phyloP scores from a whole-genome alignment of 2,888 invertebrate genomes.

The Pollenia griseotomentosa region DNA sequence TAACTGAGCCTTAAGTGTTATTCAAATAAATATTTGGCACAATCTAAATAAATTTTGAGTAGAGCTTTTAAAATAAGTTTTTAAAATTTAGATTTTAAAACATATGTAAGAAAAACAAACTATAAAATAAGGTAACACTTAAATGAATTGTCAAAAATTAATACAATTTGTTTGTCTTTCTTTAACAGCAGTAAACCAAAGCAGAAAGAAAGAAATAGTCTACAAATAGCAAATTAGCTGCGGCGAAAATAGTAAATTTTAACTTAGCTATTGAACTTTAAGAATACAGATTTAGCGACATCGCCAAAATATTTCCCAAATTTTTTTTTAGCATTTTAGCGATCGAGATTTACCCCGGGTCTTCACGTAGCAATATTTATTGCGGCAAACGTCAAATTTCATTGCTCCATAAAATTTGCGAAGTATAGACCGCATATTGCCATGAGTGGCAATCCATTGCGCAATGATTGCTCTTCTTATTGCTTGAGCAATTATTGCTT shows the following conservation, averaged over 20 bases:
- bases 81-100: no score
- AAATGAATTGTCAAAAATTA: not conserved
- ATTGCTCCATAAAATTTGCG: no score
- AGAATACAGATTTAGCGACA: no score
- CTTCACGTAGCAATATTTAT: no score
- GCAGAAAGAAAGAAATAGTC: not conserved
- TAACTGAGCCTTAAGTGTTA: no score
- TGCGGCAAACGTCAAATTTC: no score
- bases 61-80: not conserved
- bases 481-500: no score
- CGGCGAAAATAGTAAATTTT: slow-evolving; percentile 10
- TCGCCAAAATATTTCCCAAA: not conserved
- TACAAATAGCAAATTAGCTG: slow-evolving; percentile 2
- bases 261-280: not conserved
- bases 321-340: not conserved
- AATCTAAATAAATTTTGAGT: no score
- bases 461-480: no score
- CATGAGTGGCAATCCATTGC: no score
- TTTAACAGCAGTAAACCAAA: not conserved
- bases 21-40: no score
- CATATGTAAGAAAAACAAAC: not conserved
- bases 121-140: not conserved
- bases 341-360: not conserved
- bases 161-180: slow-evolving; percentile 7
- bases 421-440: no score